A percentile compares a stretch with the other conserved stretches of the same genome.
Conservation (phyloP, 2,113 vertebrate species). For the Brachypodius melanocephalos region DNA sequence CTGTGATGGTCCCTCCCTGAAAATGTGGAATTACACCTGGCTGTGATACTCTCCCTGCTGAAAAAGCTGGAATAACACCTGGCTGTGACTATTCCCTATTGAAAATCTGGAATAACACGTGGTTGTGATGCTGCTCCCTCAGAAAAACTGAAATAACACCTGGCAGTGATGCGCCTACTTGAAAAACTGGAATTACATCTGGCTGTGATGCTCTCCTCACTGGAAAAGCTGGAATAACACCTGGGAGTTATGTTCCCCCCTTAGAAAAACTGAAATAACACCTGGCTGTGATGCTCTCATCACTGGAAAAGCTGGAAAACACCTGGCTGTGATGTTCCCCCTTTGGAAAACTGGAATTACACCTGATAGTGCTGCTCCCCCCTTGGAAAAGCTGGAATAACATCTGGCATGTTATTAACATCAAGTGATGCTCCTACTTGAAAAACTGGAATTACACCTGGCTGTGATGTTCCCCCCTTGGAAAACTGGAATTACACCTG, state of each 20-base stretch:
- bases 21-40: not conserved
- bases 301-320: not conserved
- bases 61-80: not conserved
- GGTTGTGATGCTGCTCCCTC: not conserved
- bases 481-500: too few species aligned
- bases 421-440: too few species aligned
- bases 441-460: too few species aligned
- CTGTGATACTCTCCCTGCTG: not conserved
- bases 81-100: too few species aligned
- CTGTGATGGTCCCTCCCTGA: not conserved
- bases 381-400: not conserved
- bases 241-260: too few species aligned
- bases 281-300: too few species aligned
- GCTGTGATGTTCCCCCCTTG: not conserved
- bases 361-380: too few species aligned
- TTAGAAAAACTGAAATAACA: not conserved
- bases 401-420: too few species aligned
- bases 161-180: too few species aligned
- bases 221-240: not conserved
- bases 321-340: too few species aligned
- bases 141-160: not conserved
- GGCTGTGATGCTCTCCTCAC: too few species aligned
- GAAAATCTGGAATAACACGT: not conserved
- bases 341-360: too few species aligned
- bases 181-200: fast-evolving